A percentile compares a stretch with the other conserved stretches of the same genome.
phyloP scores from a whole-genome alignment of 1,140 invertebrate genomes.

The Eufriesea mexicana region DNA sequence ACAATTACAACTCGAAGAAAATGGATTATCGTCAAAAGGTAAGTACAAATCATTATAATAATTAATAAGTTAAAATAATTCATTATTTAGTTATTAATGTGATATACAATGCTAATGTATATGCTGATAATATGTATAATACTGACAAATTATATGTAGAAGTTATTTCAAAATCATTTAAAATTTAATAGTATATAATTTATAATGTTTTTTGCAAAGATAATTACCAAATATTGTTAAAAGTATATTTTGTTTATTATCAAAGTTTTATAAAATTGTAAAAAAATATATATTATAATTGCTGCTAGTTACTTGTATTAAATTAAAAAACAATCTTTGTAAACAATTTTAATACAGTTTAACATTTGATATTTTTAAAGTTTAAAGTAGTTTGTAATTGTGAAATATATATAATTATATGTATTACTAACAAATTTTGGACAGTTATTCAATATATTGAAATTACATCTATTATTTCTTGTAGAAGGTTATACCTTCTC shows the following conservation, averaged over 20 bases:
- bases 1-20: slow-evolving; percentile 59
- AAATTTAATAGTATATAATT: neutral
- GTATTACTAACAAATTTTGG: neutral
- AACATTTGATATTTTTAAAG: neutral
- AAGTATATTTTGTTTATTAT: neutral
- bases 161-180: neutral
- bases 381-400: neutral
- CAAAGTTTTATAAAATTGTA: neutral
- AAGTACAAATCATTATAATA: slow-evolving; percentile 14
- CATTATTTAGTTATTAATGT: neutral
- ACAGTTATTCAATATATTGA: neutral
- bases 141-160: neutral
- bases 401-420: neutral
- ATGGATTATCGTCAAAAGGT: slow-evolving; percentile 77
- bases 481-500: slow-evolving; percentile 63
- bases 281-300: neutral
- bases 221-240: neutral
- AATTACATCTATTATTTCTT: neutral
- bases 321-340: neutral
- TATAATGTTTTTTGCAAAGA: neutral
- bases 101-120: neutral
- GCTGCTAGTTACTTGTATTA: neutral
- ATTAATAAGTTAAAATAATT: neutral
- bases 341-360: neutral
- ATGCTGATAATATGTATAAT: neutral